Evolutionary conservation across 1,140 invertebrate species (phyloP).

Genomic region (Drosophila repleta): DNA sequence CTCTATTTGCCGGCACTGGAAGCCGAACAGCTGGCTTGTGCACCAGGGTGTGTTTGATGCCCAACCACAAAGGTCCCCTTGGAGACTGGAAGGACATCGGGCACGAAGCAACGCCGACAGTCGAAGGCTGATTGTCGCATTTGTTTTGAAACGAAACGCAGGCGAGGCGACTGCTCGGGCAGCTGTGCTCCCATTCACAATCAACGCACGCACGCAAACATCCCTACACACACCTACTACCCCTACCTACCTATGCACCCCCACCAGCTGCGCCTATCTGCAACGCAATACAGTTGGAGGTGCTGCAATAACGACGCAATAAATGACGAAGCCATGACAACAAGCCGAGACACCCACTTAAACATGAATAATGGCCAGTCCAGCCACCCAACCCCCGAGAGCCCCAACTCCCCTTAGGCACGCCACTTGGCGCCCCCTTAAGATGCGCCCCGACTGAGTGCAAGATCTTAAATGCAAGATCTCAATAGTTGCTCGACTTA

Average conservation of each 20-base stretch:
- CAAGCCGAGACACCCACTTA: slow-evolving; percentile 74
- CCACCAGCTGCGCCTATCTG: not conserved
- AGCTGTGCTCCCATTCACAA: slow-evolving; percentile 51
- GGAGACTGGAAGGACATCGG: slow-evolving; percentile 60
- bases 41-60: slow-evolving; percentile 49
- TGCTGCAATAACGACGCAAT: slow-evolving; percentile 79
- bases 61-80: slow-evolving; percentile 52
- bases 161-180: slow-evolving; percentile 37
- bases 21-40: slow-evolving; percentile 58
- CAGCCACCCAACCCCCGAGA: not conserved
- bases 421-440: not conserved
- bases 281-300: slow-evolving; percentile 50
- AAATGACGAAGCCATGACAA: slow-evolving; percentile 78
- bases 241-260: not conserved
- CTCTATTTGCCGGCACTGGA: slow-evolving; percentile 40
- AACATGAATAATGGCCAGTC: slow-evolving; percentile 72
- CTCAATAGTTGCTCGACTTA: too few relatives aligned
- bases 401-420: not conserved
- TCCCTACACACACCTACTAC: not conserved
- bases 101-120: not conserved
- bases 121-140: slow-evolving; percentile 35
- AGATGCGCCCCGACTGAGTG: slow-evolving; percentile 6
- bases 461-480: too few relatives aligned
- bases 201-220: slow-evolving; percentile 25
- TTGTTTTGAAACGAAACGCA: slow-evolving; percentile 76